Evolutionary conservation across 1,140 invertebrate genomes (phyloP), one percentile per base, ranked within the genome.

Genomic region (Drosophila tsacasi): DNA sequence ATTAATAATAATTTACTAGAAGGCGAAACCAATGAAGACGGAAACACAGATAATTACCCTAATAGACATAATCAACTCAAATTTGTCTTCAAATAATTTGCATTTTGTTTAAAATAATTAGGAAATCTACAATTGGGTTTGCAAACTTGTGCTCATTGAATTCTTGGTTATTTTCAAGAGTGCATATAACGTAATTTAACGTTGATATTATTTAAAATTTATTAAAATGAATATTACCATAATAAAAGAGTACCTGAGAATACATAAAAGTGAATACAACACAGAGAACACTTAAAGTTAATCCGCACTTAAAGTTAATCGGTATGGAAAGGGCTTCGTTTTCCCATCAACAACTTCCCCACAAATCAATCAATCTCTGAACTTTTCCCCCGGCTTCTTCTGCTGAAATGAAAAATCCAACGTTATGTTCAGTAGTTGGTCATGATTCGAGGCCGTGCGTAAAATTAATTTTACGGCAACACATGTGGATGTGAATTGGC

Each of bases 391-490:
- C 35, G 37, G 71, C 35, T 73, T 44, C 68, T 73, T 44, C 54
- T 27, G 37, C n/a, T 15, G 30, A 52, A 73, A 60, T 42, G 23
- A 47, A 73, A 74, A 76, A 76, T 64, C 39, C 54, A 79, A 21
- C 63, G 44, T 63, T 54, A 40, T 78, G 66, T 57, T 39, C 52
- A 78, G 44, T 78, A 78, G 44, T 71, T 69, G 52, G 59, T 78
- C 71, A 66, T 74, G 74, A 65, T 77, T 82, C 69, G 58, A 74
- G 75, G 79, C 60, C 67, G 67, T 83, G 80, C 74, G 67, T 63
- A 60, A 73, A 82, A 78, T 73, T 83, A 63, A 82, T 60, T 81
- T 82, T 76, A 60, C 60, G 57, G 47, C 58, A 73, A 73, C 69
- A 74, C 71, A 74, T 74, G 71, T 58, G 67, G 35, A 61, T 74